phyloP scores from a whole-genome alignment of 1,140 invertebrate species.

The Zaprionus kolodkinae region DNA sequence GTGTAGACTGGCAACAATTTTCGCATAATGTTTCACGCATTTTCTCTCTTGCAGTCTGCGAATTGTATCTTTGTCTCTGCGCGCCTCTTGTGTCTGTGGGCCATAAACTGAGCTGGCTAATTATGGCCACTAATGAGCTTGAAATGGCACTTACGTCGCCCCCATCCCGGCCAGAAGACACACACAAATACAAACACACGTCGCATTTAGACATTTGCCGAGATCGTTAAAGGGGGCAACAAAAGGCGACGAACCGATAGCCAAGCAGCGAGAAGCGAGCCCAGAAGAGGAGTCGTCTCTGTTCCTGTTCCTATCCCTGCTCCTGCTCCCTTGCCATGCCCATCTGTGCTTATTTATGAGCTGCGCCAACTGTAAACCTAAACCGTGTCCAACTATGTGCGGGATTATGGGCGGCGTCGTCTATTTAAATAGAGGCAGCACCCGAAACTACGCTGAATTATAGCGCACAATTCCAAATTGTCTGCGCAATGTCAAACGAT shows the following conservation, averaged over 20 bases:
- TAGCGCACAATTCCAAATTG: constrained; percentile 50
- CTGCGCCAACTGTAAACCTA: constrained; percentile 31
- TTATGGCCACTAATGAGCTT: constrained; percentile 81
- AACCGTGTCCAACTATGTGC: constrained; percentile 25
- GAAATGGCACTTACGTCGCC: constrained; percentile 76
- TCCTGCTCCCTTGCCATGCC: background rate
- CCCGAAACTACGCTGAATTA: constrained; percentile 17
- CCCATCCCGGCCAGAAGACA: constrained; percentile 12
- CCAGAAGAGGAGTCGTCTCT: background rate
- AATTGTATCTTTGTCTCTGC: constrained; percentile 46
- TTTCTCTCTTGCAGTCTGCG: constrained; percentile 23
- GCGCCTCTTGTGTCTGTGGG: constrained; percentile 61
- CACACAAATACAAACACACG: constrained; percentile 8
- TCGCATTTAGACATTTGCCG: constrained; percentile 43
- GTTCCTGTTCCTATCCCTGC: background rate
- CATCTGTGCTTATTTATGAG: constrained; percentile 36
- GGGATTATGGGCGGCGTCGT: constrained; percentile 26
- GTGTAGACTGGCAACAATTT: constrained; percentile 26
- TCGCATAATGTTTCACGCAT: constrained; percentile 5
- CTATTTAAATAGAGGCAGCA: constrained; percentile 40
- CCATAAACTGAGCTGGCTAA: constrained; percentile 75
- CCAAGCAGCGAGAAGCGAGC: too few relatives aligned
- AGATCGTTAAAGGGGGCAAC: constrained; percentile 37
- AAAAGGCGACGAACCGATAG: constrained; percentile 38
- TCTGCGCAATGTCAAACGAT: constrained; percentile 57